Evolutionary conservation across 1,140 invertebrate genomes (phyloP).

Genomic region (Leptinotarsa undecemlineata): DNA sequence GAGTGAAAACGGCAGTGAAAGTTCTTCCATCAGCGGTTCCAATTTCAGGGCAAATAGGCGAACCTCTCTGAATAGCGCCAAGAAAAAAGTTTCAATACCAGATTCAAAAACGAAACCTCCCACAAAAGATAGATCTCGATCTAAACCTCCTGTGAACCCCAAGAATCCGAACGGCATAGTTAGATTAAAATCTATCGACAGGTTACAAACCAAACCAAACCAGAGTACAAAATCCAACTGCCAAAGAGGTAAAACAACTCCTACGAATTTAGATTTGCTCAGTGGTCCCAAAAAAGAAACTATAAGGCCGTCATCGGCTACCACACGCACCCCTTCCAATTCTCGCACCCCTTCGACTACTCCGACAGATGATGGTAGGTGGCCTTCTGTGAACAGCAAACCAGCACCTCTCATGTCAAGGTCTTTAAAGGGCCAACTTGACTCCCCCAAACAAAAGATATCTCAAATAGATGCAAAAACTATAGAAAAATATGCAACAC

Average conservation of each 20-base stretch:
- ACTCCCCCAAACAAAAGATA: constrained; percentile 36
- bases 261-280: constrained; percentile 38
- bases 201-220: constrained; percentile 31
- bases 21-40: constrained; percentile 66
- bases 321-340: constrained; percentile 18
- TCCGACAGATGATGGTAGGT: constrained; percentile 70
- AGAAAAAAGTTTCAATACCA: constrained; percentile 48
- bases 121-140: constrained; percentile 44
- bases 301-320: constrained; percentile 33
- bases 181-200: constrained; percentile 53
- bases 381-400: constrained; percentile 59
- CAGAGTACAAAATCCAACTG: constrained; percentile 31
- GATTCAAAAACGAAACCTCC: constrained; percentile 53
- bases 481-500: constrained; percentile 73
- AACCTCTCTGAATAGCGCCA: constrained; percentile 39
- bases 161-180: constrained; percentile 61
- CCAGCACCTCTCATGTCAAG: constrained; percentile 49
- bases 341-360: constrained; percentile 55
- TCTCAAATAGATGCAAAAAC: constrained; percentile 58
- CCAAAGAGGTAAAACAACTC: constrained; percentile 35
- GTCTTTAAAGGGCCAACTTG: constrained; percentile 44
- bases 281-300: constrained; percentile 37
- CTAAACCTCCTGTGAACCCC: constrained; percentile 57
- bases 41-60: constrained; percentile 47
- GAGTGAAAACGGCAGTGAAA: constrained; percentile 75